Evolutionary conservation across 2,888 invertebrate genomes (phyloP).

Genomic region (Hylaea fasciaria): DNA sequence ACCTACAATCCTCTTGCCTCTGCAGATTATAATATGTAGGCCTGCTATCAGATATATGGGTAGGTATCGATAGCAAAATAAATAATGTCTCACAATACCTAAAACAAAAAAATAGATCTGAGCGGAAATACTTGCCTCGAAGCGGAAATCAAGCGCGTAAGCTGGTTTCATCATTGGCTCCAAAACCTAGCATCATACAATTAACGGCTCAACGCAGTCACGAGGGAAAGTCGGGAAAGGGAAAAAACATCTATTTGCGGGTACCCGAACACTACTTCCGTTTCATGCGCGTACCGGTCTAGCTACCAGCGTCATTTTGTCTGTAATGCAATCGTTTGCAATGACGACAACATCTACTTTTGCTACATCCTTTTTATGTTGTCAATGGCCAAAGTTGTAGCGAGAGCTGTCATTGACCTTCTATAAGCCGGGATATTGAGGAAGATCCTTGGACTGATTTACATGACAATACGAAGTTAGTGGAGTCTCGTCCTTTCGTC

Average conservation of each 20-base stretch:
- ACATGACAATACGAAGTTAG: conserved; percentile 52
- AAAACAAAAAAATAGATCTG: too few relatives aligned
- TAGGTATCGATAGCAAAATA: too few relatives aligned
- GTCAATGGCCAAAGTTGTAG: conserved; percentile 52
- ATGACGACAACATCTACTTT: conserved; percentile 52
- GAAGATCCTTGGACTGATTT: conserved; percentile 53
- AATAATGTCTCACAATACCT: too few relatives aligned
- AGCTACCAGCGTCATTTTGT: conserved; percentile 39
- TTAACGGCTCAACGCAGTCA: too few relatives aligned
- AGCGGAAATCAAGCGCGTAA: too few relatives aligned
- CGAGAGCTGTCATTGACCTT: conserved; percentile 51
- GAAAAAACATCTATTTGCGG: conserved; percentile 10
- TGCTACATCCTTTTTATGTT: conserved; percentile 53
- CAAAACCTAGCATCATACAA: background rate
- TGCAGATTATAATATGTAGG: too few relatives aligned
- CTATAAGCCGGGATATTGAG: conserved; percentile 47
- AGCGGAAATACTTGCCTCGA: too few relatives aligned
- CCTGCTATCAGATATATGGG: too few relatives aligned
- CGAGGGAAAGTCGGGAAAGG: too few relatives aligned
- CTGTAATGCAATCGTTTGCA: conserved; percentile 52
- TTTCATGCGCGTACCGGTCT: conserved; percentile 45
- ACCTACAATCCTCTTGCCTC: too few relatives aligned
- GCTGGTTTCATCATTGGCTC: too few relatives aligned
- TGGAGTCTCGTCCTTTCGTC: conserved; percentile 29
- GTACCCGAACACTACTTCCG: conserved; percentile 28